phyloP scores from a whole-genome alignment of 2,113 vertebrate genomes.

The Electrona antarctica region DNA sequence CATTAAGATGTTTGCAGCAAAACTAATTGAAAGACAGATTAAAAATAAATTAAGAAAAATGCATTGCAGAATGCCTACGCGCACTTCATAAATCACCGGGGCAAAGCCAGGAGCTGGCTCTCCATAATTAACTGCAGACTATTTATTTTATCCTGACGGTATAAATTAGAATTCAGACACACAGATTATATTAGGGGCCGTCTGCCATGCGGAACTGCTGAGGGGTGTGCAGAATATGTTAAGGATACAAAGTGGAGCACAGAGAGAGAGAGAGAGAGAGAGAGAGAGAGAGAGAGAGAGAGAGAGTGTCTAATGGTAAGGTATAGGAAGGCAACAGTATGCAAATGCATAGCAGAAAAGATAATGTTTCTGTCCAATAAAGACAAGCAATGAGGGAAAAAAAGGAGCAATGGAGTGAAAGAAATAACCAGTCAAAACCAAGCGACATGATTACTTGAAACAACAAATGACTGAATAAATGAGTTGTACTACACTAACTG shows the following conservation, averaged over 20 bases:
- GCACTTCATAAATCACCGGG: constrained; percentile 95
- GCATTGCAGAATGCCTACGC: constrained; percentile 88
- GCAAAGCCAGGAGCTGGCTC: constrained; percentile 88
- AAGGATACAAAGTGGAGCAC: constrained; percentile 81
- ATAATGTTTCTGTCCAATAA: constrained; percentile 60
- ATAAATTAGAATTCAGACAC: constrained; percentile 98
- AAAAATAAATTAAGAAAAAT: constrained; percentile 99
- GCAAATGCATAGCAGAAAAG: constrained; percentile 68
- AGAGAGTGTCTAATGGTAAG: neutral
- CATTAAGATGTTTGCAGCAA: constrained; percentile 97
- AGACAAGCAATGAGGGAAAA: constrained; percentile 36
- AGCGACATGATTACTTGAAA: constrained; percentile 56
- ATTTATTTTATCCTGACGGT: constrained; percentile 99
- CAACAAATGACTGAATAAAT: constrained; percentile 52
- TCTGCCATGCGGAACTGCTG: constrained; percentile 92
- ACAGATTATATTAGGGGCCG: constrained; percentile 95
- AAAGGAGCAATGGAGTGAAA: constrained; percentile 51
- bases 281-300: neutral
- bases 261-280: constrained; percentile 52
- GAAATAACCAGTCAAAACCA: constrained; percentile 60
- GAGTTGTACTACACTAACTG: constrained; percentile 37
- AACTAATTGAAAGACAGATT: constrained; percentile 99
- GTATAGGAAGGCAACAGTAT: constrained; percentile 63
- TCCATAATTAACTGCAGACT: constrained; percentile 97
- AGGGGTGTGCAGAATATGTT: constrained; percentile 89